Evolutionary conservation across 2,797 vertebrate genomes (phyloP).

Genomic region (Pempheris klunzingeri): DNA sequence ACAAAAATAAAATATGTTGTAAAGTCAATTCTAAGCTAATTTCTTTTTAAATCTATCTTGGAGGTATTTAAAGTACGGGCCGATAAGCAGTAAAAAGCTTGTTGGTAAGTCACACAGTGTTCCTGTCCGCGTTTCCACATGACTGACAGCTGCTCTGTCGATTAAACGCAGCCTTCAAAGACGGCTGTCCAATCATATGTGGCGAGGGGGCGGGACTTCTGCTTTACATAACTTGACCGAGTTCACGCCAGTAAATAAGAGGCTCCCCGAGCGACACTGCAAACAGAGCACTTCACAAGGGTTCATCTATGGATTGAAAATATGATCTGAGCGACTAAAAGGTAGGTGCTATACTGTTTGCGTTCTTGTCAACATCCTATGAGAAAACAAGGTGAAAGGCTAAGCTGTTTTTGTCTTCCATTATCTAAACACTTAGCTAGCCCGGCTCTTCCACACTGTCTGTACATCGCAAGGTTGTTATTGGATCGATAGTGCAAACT

Average conservation of each 20-base stretch:
- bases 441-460: not conserved
- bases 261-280: rapidly evolving
- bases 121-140: slow-evolving; percentile 16
- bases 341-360: slow-evolving; percentile 44
- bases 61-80: not conserved
- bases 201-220: slow-evolving; percentile 9
- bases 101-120: slow-evolving; percentile 24
- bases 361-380: not conserved
- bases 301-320: rapidly evolving
- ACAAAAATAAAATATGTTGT: not conserved
- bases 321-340: slow-evolving; percentile 31
- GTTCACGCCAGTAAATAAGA: not conserved
- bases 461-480: not conserved
- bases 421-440: not conserved
- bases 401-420: not conserved
- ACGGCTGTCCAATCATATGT: slow-evolving; percentile 41
- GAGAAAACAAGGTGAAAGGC: not conserved
- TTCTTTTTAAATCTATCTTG: too few relatives aligned
- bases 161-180: slow-evolving; percentile 4
- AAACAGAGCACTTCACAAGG: rapidly evolving
- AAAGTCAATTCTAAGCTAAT: too few relatives aligned
- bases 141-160: slow-evolving; percentile 51
- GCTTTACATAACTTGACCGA: slow-evolving; percentile 30
- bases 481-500: slow-evolving; percentile 4
- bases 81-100: not conserved